phyloP scores from a whole-genome alignment of 2,797 vertebrate species.

The Eospalax fontanierii region DNA sequence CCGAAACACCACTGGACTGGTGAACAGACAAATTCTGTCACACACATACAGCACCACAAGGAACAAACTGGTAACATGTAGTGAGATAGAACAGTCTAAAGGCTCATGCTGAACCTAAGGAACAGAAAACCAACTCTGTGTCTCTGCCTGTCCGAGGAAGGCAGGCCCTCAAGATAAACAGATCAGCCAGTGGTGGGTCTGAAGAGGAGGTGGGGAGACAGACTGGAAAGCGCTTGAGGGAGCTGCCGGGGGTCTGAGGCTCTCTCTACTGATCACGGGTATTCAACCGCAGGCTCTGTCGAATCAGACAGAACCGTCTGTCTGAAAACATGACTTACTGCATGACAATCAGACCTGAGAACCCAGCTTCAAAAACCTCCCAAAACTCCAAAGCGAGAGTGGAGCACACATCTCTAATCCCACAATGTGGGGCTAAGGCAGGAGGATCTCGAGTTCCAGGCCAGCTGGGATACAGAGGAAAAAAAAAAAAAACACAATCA shows the following conservation, averaged over 20 bases:
- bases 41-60: background rate
- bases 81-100: background rate
- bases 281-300: background rate
- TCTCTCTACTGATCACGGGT: background rate
- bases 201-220: background rate
- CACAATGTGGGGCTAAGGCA: background rate
- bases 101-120: too few species aligned
- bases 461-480: background rate
- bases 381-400: background rate
- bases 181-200: background rate
- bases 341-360: background rate
- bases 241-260: background rate
- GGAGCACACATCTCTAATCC: background rate
- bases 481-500: background rate
- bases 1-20: background rate
- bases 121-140: background rate
- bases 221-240: background rate
- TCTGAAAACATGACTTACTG: background rate
- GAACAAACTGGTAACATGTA: fast-evolving
- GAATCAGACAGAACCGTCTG: background rate
- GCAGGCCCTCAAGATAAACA: background rate
- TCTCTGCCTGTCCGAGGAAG: background rate
- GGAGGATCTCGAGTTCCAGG: background rate
- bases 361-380: background rate
- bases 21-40: background rate